Evolutionary conservation across 2,888 invertebrate genomes (phyloP).

Genomic region (Yponomeuta cagnagella): DNA sequence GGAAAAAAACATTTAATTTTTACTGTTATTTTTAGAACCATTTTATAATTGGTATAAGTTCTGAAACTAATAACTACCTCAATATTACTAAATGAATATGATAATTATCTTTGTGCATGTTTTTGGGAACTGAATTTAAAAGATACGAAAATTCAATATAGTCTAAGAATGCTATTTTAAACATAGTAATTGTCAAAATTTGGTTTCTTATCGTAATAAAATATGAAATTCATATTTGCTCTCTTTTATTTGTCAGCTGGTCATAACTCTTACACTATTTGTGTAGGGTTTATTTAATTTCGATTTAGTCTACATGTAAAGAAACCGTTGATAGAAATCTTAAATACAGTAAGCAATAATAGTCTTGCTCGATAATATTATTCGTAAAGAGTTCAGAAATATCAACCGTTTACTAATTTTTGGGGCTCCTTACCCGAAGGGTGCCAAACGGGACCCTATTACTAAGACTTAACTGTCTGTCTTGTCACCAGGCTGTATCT

Average conservation of each 20-base stretch:
- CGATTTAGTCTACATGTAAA: too few relatives aligned
- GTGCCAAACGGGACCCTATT: too few relatives aligned
- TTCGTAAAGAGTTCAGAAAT: too few relatives aligned
- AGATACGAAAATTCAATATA: constrained; percentile 61
- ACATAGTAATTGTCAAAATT: constrained; percentile 71
- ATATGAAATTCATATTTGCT: constrained; percentile 43
- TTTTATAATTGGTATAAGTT: constrained; percentile 74
- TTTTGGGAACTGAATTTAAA: constrained; percentile 68
- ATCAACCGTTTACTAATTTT: too few relatives aligned
- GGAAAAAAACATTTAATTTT: constrained; percentile 49
- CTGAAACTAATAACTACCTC: constrained; percentile 76
- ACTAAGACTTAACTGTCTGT: too few relatives aligned
- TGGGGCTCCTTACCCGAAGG: too few relatives aligned
- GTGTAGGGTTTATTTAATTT: too few relatives aligned
- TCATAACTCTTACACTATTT: too few relatives aligned
- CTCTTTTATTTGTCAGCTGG: constrained; percentile 24
- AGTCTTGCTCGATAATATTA: too few relatives aligned
- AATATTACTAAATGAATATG: constrained; percentile 74
- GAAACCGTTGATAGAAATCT: too few relatives aligned
- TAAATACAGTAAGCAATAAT: too few relatives aligned
- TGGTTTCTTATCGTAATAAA: constrained; percentile 75
- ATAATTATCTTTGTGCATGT: constrained; percentile 74
- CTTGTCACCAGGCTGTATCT: too few relatives aligned
- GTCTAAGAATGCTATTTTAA: constrained; percentile 71
- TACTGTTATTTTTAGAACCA: constrained; percentile 68